These are phyloP conservation scores for Xyrichtys novacula DNA, from an alignment of 2,797 vertebrate genomes.

Conservation along the genomic window DNA sequence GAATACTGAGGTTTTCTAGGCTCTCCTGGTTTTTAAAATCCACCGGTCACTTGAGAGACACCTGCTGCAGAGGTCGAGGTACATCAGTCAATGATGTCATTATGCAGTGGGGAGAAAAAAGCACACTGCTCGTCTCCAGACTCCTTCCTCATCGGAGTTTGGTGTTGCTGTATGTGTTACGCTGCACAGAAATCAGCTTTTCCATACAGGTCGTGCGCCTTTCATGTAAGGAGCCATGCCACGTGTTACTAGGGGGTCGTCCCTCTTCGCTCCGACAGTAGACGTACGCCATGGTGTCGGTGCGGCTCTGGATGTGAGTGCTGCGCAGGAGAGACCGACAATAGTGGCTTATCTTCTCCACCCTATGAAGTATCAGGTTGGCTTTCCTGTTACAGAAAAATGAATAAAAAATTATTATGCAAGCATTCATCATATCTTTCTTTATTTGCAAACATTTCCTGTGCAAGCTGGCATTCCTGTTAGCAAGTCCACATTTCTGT, in stretches of 20 bases:
- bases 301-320: constrained; percentile 96
- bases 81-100: constrained; percentile 63
- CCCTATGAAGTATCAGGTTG: constrained; percentile 92
- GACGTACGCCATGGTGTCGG: constrained; percentile 93
- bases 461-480: no score
- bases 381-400: constrained; percentile 88
- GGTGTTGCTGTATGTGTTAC: constrained; percentile 95
- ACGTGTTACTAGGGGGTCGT: constrained; percentile 85
- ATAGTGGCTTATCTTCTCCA: constrained; percentile 91
- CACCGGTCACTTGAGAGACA: constrained; percentile 64
- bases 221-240: constrained; percentile 93
- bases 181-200: constrained; percentile 95
- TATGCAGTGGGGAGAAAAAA: constrained; percentile 40
- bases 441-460: no score
- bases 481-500: neutral
- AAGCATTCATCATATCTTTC: no score
- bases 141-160: constrained; percentile 92
- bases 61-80: constrained; percentile 56
- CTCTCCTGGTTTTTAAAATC: constrained; percentile 65
- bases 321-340: constrained; percentile 92
- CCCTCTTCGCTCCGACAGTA: constrained; percentile 92
- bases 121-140: constrained; percentile 16
- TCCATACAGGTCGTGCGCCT: constrained; percentile 93
- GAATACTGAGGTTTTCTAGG: constrained; percentile 56
- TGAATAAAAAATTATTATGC: no score